phyloP scores from a whole-genome alignment of 2,113 vertebrate genomes.

The Dinomys branickii region DNA sequence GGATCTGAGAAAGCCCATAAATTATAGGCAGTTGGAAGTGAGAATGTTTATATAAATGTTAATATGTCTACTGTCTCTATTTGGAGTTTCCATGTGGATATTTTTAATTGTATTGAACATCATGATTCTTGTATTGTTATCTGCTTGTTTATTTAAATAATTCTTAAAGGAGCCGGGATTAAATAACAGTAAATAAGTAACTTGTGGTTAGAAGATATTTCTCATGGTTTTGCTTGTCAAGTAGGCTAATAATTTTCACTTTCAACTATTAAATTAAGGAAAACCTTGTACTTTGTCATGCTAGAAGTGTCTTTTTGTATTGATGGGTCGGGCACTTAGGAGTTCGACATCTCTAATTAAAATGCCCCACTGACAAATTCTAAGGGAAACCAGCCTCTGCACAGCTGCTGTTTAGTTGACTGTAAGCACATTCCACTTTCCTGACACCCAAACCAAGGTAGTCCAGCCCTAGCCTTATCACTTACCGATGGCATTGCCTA shows the following conservation, averaged over 20 bases:
- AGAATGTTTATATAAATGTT: slow-evolving; percentile 31
- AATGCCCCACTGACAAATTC: not conserved
- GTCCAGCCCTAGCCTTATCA: not conserved
- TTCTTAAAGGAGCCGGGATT: slow-evolving; percentile 12
- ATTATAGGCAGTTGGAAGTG: slow-evolving; percentile 31
- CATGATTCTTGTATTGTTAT: slow-evolving; percentile 22
- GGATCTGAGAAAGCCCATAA: not conserved
- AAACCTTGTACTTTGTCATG: not conserved
- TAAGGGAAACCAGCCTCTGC: not conserved
- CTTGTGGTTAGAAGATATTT: not conserved
- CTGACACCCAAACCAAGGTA: not conserved
- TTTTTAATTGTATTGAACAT: slow-evolving; percentile 51
- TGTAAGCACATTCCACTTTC: not conserved
- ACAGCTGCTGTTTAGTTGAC: not conserved
- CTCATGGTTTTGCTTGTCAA: slow-evolving; percentile 8
- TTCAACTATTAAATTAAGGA: slow-evolving; percentile 44
- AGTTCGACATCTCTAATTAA: slow-evolving; percentile 24
- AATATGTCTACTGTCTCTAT: not conserved
- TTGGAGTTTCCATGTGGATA: slow-evolving; percentile 37
- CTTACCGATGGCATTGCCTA: not conserved
- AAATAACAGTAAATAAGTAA: not conserved
- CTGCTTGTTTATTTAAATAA: slow-evolving; percentile 27
- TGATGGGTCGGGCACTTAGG: not conserved
- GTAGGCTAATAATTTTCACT: slow-evolving; percentile 17
- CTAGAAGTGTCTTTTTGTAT: slow-evolving; percentile 22